Evolutionary conservation across 2,113 vertebrate species (phyloP).

Genomic region (Ophiodon elongatus): DNA sequence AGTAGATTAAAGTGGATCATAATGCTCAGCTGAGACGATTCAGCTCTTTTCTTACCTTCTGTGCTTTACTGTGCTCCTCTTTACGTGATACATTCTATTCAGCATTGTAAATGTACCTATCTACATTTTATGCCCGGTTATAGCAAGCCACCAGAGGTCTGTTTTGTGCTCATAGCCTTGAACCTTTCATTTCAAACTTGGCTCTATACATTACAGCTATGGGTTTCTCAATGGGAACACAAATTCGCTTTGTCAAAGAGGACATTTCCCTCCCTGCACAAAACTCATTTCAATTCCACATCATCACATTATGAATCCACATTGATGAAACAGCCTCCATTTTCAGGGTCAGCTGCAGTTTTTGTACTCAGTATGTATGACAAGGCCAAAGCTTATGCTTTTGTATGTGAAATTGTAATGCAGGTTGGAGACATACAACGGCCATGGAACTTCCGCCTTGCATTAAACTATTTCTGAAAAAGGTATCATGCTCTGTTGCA

Average conservation of each 20-base stretch:
- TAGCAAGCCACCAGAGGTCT: slow-evolving; percentile 27
- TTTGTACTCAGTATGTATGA: slow-evolving; percentile 51
- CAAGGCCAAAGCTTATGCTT: slow-evolving; percentile 26
- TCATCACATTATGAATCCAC: slow-evolving; percentile 77
- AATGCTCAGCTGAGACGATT: slow-evolving; percentile 1
- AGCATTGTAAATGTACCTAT: background rate
- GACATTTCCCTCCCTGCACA: slow-evolving; percentile 71
- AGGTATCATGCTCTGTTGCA: slow-evolving; percentile 8
- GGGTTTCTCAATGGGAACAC: slow-evolving; percentile 65
- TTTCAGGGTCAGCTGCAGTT: slow-evolving; percentile 58
- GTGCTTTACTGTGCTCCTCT: background rate
- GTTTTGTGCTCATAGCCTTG: slow-evolving; percentile 45
- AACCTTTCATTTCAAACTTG: slow-evolving; percentile 54
- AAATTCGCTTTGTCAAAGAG: slow-evolving; percentile 74
- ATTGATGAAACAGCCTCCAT: slow-evolving; percentile 75
- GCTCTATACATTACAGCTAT: slow-evolving; percentile 53
- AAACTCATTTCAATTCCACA: slow-evolving; percentile 76
- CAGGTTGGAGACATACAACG: background rate
- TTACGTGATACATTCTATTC: slow-evolving; percentile 15
- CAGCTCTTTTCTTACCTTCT: background rate
- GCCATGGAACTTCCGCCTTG: slow-evolving; percentile 4
- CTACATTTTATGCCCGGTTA: slow-evolving; percentile 26
- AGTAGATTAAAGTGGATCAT: slow-evolving; percentile 20
- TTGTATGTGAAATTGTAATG: slow-evolving; percentile 35
- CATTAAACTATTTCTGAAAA: slow-evolving; percentile 15